These are phyloP conservation scores for Phyllotis vaccarum DNA, from an alignment of 2,797 vertebrate species.

Conservation along the genomic window DNA sequence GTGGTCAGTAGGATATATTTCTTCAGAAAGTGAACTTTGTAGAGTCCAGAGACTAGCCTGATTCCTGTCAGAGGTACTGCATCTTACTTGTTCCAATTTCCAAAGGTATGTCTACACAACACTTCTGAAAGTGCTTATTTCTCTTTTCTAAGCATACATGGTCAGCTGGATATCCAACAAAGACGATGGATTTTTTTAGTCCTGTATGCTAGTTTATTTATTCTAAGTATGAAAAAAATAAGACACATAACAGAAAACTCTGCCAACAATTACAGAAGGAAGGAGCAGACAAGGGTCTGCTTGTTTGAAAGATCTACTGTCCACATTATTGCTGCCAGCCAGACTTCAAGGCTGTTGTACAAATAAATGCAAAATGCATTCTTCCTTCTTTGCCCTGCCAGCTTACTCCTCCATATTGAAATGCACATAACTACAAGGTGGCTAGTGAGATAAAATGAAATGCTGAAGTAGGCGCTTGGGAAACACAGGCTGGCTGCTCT, in stretches of 20 bases:
- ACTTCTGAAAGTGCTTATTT: slow-evolving; percentile 70
- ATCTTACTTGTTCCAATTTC: slow-evolving; percentile 52
- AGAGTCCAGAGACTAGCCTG: neutral
- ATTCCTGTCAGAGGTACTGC: neutral
- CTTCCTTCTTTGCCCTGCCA: neutral
- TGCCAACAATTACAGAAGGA: slow-evolving; percentile 82
- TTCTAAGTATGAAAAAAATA: slow-evolving; percentile 65
- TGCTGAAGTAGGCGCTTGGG: neutral
- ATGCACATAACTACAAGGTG: slow-evolving; percentile 51
- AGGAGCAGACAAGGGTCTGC: slow-evolving; percentile 73
- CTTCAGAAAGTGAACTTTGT: slow-evolving; percentile 55
- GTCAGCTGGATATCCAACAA: slow-evolving; percentile 73
- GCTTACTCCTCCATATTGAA: neutral
- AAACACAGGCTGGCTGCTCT: neutral
- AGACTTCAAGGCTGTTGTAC: slow-evolving; percentile 51
- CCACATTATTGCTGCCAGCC: slow-evolving; percentile 63
- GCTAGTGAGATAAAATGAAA: slow-evolving; percentile 59
- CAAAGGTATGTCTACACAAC: neutral
- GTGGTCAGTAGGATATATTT: neutral
- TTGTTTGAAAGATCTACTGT: slow-evolving; percentile 70
- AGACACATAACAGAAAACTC: slow-evolving; percentile 54
- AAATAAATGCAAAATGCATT: slow-evolving; percentile 59
- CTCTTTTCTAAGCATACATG: slow-evolving; percentile 49
- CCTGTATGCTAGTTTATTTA: slow-evolving; percentile 67
- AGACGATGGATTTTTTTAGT: slow-evolving; percentile 70